Conservation (phyloP, 1,140 invertebrate genomes). For the Aricia agestis region DNA sequence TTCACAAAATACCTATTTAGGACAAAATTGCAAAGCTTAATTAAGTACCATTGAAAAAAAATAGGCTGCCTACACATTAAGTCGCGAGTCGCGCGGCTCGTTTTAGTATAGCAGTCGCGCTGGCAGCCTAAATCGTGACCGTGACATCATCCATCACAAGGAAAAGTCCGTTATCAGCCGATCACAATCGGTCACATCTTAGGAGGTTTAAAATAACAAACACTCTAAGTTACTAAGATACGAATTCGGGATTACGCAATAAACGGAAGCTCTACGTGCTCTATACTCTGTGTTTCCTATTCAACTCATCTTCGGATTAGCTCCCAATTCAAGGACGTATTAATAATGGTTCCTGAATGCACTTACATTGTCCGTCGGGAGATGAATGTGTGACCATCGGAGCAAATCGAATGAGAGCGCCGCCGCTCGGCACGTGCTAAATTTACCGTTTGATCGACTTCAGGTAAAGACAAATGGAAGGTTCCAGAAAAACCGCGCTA, state of each 20-base stretch:
- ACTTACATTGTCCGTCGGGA: conserved; percentile 68
- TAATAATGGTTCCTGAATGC: conserved; percentile 70
- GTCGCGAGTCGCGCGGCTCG: too few relatives aligned
- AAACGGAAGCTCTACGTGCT: neutral
- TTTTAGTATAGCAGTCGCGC: too few relatives aligned
- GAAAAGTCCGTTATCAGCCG: too few relatives aligned
- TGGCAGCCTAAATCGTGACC: too few relatives aligned
- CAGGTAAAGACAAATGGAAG: conserved; percentile 39
- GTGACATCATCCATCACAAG: too few relatives aligned
- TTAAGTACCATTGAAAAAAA: too few relatives aligned
- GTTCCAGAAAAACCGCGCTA: conserved; percentile 24
- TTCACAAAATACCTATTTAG: too few relatives aligned
- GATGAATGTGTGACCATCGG: conserved; percentile 68
- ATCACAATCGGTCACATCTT: too few relatives aligned
- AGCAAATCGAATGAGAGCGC: conserved; percentile 67
- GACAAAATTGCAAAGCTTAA: too few relatives aligned
- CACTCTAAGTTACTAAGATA: too few relatives aligned
- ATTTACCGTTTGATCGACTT: conserved; percentile 59
- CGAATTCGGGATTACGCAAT: neutral
- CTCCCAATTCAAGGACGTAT: conserved; percentile 64
- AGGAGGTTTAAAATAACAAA: too few relatives aligned
- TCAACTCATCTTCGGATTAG: conserved; percentile 59
- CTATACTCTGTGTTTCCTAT: conserved; percentile 32
- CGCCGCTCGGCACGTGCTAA: conserved; percentile 52
- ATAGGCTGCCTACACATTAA: too few relatives aligned